A percentile compares a stretch with the other conserved stretches of the same genome.
Conservation (phyloP, 2,797 vertebrate species). For the Cephalopachus bancanus region DNA sequence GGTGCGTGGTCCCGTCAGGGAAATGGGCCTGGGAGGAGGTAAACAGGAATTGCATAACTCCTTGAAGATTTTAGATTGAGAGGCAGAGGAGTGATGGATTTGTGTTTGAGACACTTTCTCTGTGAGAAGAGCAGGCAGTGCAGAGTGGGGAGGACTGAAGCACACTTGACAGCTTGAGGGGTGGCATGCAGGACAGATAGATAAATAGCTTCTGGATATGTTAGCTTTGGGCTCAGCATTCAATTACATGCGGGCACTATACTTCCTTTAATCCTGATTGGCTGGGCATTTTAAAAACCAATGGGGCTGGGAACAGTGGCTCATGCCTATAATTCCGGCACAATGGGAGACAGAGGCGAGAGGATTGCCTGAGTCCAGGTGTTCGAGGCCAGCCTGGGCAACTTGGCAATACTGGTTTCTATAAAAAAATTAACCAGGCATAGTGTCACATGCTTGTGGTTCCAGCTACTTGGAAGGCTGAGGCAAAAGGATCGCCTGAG, state of each 20-base stretch:
- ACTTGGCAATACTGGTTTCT: not conserved
- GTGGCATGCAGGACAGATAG: too few species aligned
- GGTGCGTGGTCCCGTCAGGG: not conserved
- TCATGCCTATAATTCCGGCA: not conserved
- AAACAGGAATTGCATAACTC: not conserved
- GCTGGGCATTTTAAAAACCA: too few species aligned
- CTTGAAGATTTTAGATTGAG: slow-evolving; percentile 5
- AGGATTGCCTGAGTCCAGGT: not conserved
- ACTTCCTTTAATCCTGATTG: too few species aligned
- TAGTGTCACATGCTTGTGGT: not conserved
- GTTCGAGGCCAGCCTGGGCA: not conserved
- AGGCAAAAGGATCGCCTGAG: not conserved
- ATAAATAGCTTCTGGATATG: too few species aligned
- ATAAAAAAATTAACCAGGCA: not conserved
- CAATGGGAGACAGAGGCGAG: not conserved
- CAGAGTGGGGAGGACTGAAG: not conserved
- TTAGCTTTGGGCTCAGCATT: too few species aligned
- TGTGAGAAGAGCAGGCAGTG: not conserved
- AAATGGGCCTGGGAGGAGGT: not conserved
- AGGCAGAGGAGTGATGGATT: not conserved
- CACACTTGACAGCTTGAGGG: too few species aligned
- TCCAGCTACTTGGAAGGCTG: not conserved
- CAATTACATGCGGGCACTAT: too few species aligned
- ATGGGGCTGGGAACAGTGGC: not conserved
- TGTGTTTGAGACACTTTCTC: slow-evolving; percentile 36